phyloP scores from a whole-genome alignment of 2,113 vertebrate species.

The Vidua macroura region DNA sequence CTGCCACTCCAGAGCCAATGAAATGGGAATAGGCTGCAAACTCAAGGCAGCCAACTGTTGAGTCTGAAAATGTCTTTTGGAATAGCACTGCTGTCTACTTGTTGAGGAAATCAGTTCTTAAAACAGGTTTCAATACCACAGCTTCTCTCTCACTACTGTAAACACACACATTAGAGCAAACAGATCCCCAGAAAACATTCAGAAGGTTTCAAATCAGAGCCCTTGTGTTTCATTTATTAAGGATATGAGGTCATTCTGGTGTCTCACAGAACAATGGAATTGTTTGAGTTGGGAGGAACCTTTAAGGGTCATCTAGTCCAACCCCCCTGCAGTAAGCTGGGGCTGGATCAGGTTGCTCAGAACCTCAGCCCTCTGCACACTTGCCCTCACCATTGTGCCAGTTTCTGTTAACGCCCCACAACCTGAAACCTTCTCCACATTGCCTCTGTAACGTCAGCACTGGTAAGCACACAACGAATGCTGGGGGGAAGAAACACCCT shows the following conservation, averaged over 20 bases:
- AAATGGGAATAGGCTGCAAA: neutral
- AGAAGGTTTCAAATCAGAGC: neutral
- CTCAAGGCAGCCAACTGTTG: neutral
- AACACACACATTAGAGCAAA: neutral
- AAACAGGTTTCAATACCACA: neutral
- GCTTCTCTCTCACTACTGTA: neutral
- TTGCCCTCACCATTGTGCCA: neutral
- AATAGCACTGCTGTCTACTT: neutral
- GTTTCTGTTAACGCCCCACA: neutral
- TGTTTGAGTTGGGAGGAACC: neutral
- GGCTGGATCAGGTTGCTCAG: neutral
- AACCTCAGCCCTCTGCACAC: neutral
- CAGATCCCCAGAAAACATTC: neutral
- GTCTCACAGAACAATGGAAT: neutral
- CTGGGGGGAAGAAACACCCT: neutral
- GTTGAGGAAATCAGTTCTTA: neutral
- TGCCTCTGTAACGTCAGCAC: neutral
- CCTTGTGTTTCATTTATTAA: neutral
- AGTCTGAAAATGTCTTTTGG: neutral
- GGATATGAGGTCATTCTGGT: neutral
- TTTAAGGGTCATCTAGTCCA: neutral
- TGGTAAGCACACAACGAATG: neutral
- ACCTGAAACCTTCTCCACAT: neutral
- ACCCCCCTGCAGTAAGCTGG: fast-evolving
- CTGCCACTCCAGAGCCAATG: neutral